phyloP scores from a whole-genome alignment of 2,113 vertebrate species.

The Drymodes brunneopygia region DNA sequence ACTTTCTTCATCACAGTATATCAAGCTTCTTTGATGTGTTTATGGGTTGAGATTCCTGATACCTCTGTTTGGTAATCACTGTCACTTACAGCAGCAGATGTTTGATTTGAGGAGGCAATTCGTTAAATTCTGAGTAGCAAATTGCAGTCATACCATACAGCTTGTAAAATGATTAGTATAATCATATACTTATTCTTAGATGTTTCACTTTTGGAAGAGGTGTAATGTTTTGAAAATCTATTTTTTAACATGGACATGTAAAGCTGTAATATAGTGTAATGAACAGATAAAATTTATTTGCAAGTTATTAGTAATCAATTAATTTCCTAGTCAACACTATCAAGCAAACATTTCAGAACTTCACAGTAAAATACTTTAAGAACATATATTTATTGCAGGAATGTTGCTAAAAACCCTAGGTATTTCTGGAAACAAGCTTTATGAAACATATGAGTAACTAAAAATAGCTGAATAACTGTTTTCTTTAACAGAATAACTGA shows the following conservation, averaged over 20 bases:
- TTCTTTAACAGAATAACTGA: not conserved
- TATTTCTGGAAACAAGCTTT: not conserved
- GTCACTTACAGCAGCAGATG: conserved; percentile 5
- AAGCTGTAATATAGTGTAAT: not conserved
- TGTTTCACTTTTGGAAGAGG: not conserved
- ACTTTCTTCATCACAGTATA: not conserved
- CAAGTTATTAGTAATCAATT: not conserved
- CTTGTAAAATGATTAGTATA: conserved; percentile 22
- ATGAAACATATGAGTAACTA: not conserved
- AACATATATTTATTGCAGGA: not conserved
- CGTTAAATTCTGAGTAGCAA: conserved; percentile 12
- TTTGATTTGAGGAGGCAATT: conserved; percentile 17
- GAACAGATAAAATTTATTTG: not conserved
- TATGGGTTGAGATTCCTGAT: not conserved
- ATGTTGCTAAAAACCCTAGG: not conserved
- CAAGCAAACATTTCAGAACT: not conserved
- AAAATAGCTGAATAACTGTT: not conserved
- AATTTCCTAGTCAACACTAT: not conserved
- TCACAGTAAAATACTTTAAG: not conserved
- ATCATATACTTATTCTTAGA: conserved; percentile 23
- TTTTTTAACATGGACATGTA: not conserved
- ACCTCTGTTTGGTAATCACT: not conserved
- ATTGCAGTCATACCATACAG: not conserved
- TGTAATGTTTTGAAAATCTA: not conserved
- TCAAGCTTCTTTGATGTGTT: not conserved